Evolutionary conservation across 2,797 vertebrate species (phyloP).

Genomic region (Lophotriccus pileatus): DNA sequence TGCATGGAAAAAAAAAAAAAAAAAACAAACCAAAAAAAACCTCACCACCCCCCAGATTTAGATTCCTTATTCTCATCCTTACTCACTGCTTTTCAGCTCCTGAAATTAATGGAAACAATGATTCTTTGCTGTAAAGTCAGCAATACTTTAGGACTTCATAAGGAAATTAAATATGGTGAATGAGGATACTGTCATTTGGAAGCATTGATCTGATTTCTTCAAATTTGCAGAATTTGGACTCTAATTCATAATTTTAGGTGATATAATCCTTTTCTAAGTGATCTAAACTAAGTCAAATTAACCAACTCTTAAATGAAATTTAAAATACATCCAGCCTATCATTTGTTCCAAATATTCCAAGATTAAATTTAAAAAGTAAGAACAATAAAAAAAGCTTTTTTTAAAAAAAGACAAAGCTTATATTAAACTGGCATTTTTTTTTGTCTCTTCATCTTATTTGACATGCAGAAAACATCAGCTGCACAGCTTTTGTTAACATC

Average conservation of each 20-base stretch:
- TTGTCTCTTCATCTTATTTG: not conserved
- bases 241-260: not conserved
- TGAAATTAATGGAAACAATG: constrained; percentile 15
- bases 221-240: not conserved
- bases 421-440: not conserved
- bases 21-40: not conserved
- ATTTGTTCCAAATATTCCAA: not conserved
- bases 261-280: not conserved
- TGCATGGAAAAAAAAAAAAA: not conserved
- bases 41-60: not conserved
- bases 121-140: not conserved
- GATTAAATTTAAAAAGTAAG: not conserved
- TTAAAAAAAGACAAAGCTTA: not conserved
- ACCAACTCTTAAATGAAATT: not conserved
- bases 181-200: not conserved
- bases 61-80: constrained; percentile 45
- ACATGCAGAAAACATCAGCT: not conserved
- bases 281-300: not conserved
- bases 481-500: not conserved
- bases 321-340: not conserved
- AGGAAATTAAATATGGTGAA: not conserved
- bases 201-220: not conserved
- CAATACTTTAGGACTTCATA: not conserved
- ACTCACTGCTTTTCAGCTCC: constrained; percentile 39
- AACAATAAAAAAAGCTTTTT: not conserved